phyloP scores from a whole-genome alignment of 2,113 vertebrate species.

The Phyllostomus hastatus region DNA sequence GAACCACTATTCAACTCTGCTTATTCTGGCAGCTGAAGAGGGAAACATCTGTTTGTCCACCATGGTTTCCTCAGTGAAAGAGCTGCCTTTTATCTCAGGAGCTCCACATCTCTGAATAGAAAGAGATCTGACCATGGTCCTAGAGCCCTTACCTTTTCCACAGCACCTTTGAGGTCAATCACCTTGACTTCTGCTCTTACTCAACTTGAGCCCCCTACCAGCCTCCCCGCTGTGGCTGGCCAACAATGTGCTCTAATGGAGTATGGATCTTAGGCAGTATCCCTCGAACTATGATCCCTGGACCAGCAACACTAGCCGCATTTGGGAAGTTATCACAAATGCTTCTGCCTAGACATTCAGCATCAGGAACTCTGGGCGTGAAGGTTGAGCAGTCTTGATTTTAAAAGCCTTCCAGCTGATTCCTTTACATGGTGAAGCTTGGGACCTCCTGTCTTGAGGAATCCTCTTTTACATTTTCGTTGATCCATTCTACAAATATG shows the following conservation, averaged over 20 bases:
- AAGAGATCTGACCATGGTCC: background rate
- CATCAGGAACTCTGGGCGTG: background rate
- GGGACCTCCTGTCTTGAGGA: background rate
- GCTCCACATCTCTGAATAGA: background rate
- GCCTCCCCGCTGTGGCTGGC: background rate
- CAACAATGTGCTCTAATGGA: background rate
- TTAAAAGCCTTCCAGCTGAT: background rate
- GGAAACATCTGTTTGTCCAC: background rate
- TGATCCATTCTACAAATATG: background rate
- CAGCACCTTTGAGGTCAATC: background rate
- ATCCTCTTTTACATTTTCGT: background rate
- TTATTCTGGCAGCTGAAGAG: background rate
- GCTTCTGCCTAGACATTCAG: background rate
- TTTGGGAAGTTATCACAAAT: background rate
- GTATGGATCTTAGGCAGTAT: background rate
- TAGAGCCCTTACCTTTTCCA: background rate
- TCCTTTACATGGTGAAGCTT: background rate
- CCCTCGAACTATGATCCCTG: background rate
- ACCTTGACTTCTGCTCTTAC: background rate
- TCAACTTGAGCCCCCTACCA: background rate
- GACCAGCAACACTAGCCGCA: background rate
- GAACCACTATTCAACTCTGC: background rate
- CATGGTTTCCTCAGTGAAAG: background rate
- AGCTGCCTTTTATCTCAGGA: background rate
- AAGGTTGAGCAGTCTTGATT: background rate